Evolutionary conservation across 30 jellyfish, hydroid and myxozoan species (phyloP).

Genomic region (Pelagia noctiluca): DNA sequence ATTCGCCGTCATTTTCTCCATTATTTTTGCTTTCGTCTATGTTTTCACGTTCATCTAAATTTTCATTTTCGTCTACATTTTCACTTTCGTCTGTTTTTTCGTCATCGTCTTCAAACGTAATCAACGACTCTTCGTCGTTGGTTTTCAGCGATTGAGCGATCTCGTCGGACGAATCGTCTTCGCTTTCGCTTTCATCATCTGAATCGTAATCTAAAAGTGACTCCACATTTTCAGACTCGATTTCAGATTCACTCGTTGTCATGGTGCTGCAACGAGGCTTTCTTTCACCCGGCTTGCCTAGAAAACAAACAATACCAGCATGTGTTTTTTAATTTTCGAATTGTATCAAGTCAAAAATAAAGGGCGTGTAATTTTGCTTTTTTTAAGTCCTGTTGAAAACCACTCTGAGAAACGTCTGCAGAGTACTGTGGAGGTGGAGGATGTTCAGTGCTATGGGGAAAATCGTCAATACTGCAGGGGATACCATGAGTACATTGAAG

Average conservation of each 20-base stretch:
- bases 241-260: constrained; percentile 18
- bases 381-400: too few relatives aligned
- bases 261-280: constrained; percentile 22
- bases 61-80: background rate
- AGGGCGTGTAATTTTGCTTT: too few relatives aligned
- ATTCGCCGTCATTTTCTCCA: background rate
- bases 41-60: background rate
- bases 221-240: constrained; percentile 19
- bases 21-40: background rate
- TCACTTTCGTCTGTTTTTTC: background rate
- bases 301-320: too few relatives aligned
- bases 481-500: too few relatives aligned
- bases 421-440: too few relatives aligned
- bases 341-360: too few relatives aligned
- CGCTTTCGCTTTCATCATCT: constrained; percentile 23
- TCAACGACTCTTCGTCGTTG: background rate
- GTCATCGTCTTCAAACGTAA: background rate
- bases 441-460: too few relatives aligned
- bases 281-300: too few relatives aligned
- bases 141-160: background rate
- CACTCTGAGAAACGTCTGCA: too few relatives aligned
- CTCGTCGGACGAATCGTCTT: constrained; percentile 1
- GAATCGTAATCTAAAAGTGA: constrained; percentile 15
- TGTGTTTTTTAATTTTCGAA: too few relatives aligned
- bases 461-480: too few relatives aligned